These are phyloP conservation scores for Acrocyrtus sp. DNA, from an alignment of 2,888 invertebrate species.

Conservation along the genomic window DNA sequence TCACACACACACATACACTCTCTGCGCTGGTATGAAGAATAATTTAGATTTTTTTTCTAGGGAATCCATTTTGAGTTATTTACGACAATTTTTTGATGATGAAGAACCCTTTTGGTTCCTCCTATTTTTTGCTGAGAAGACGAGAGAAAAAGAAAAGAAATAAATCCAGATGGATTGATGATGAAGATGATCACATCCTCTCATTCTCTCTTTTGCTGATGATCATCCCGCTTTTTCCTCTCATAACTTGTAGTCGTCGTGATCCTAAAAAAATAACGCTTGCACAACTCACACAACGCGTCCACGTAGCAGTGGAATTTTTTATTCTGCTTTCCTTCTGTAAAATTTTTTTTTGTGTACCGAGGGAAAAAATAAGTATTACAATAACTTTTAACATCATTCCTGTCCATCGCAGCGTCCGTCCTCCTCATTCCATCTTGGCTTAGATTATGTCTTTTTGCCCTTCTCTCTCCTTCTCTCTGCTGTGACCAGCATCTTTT, in stretches of 20 bases:
- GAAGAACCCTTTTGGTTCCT: conserved; percentile 50
- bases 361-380: no score
- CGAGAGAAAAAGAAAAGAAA: conserved; percentile 33
- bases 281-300: no score
- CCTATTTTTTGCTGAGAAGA: conserved; percentile 37
- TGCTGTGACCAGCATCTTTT: background rate
- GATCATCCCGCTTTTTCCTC: no score
- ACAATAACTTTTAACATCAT: conserved; percentile 40
- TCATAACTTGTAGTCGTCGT: no score
- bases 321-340: no score
- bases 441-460: background rate
- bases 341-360: no score
- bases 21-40: no score
- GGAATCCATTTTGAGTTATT: conserved; percentile 47
- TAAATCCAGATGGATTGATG: conserved; percentile 45
- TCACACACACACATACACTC: no score
- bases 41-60: conserved; percentile 39
- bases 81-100: conserved; percentile 50
- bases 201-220: no score
- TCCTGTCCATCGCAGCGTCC: conserved; percentile 37
- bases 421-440: conserved; percentile 43
- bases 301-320: no score
- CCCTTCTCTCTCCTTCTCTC: conserved; percentile 24
- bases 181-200: conserved; percentile 33
- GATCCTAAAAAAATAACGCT: no score